A percentile compares a stretch with the other conserved stretches of the same genome.
Conservation (phyloP, 2,113 vertebrate species). For the Myxocyprinus asiaticus region DNA sequence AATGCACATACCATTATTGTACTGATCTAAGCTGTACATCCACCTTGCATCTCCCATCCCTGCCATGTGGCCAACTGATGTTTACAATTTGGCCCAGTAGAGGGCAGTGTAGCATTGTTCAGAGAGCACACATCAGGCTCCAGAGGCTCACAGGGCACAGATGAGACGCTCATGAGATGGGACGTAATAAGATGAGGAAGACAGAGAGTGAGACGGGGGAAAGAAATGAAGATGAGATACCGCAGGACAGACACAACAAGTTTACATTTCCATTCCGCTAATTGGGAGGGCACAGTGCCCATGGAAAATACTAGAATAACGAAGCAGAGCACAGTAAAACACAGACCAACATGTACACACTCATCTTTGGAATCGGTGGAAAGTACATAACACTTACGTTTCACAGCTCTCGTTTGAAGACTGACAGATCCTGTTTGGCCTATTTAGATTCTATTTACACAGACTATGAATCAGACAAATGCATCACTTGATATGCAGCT, state of each 20-base stretch:
- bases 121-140: constrained; percentile 53
- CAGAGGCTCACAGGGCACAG: constrained; percentile 67
- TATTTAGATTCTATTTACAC: not conserved
- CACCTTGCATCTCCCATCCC: not conserved
- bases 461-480: not conserved
- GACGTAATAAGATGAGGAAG: constrained; percentile 22
- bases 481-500: not conserved
- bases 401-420: too few species aligned
- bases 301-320: constrained; percentile 50
- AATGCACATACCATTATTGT: not conserved
- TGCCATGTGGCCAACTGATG: not conserved
- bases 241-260: constrained; percentile 66
- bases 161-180: constrained; percentile 27
- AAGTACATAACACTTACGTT: not conserved
- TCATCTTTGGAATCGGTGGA: not conserved
- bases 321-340: not conserved
- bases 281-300: constrained; percentile 59
- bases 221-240: constrained; percentile 51
- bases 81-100: constrained; percentile 58
- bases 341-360: not conserved
- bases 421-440: not conserved
- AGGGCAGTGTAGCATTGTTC: constrained; percentile 64
- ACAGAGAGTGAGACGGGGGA: constrained; percentile 13
- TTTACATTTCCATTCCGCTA: constrained; percentile 68
- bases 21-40: not conserved